Evolutionary conservation across 92 coral and sea anemone genomes (phyloP), one percentile per base, ranked within the genome.

Genomic region (Phenganax stokvisi): DNA sequence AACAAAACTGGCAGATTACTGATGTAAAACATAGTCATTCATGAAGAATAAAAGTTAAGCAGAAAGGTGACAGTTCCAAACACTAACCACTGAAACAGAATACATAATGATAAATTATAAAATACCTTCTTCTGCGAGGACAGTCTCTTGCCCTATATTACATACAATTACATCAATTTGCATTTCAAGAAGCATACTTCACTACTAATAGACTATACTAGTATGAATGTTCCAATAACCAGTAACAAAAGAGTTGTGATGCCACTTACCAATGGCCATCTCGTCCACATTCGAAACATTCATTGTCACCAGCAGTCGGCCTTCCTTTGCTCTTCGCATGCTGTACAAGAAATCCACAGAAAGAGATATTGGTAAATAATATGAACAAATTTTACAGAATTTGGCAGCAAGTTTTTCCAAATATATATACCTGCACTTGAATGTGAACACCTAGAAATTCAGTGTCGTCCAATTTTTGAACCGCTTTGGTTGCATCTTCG

Each of bases 361-460:
- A 37, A 12, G 17, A 62, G 12, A 37, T 12, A 71, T 20, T 65
- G 77, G 74, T 68, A 30, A 52, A 51, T 6, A 72, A 9, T 7
- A 0, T 72, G 12, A 72, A 30, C 11, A 16, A 59, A 13, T 0
- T 67, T 67, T 10, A 37, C 3, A 11, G 37, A 13, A 3, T 37
- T 2, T 5, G 5, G 47, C 47, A 37, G 47, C 47, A 37, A 37
- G 47, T 37, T 5, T 37, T 37, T 66, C 12, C 25, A 66, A 9
- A 25, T 27, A 10, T 74, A 27, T 10, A 57, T 80, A 93, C 96
- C 93, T 93, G 98, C 16, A 93, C 98, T 89, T 93, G 98, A 47
- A 93, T 89, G 76, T 93, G 98, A 29, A 93, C 92, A 82, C 93
- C 98, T 89, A 90, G 77, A 71, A 93, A 93, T 70, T 88, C 93